Base-by-base conservation (phyloP, 2,888 invertebrate species). In the Phortica magna region DNA sequence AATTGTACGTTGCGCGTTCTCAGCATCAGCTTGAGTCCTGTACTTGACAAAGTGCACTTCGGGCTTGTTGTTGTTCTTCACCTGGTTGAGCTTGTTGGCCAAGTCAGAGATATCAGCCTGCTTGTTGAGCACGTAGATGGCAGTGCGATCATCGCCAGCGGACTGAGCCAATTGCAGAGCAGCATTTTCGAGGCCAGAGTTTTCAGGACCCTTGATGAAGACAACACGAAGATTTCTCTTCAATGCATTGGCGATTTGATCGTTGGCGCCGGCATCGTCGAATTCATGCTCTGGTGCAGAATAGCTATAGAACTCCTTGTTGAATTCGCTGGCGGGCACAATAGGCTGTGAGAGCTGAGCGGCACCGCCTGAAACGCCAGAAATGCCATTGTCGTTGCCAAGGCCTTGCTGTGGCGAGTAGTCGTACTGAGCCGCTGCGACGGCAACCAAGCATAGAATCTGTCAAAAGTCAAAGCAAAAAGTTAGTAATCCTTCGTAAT, bases 121-220 rank as follows among this genome's bases (percentile, higher is more conserved):
- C 70, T 91, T 91, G 81, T 81, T 90, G 12, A 90, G 85, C 59
- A 89, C 89, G 82, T 89, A 89, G 65, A 90, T 90, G 65, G 88
- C 89, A 1, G 91, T 91, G 75, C 85, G 90, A 73, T 91, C 89
- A 68, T 90, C 89, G 6, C 80, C 81, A 12, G 88, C 87, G 0
- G 86, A 83, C 64, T 87, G 86, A 22, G 88, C 89, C 79, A 90
- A 76, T 79, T 90, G 87, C 0, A 90, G 79, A 2, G 89, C 90
- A 14, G 90, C 89, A 70, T 89, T 85, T 55, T 90, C 89, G 61
- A 90, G 74, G 2, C 87, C 90, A 2, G 81, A 81, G 53, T 90
- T 90, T 82, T 90, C 90, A 70, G 91, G 91, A 10, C 91, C 88
- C 82, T 90, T 91, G 75, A 91, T 91, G 82, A 91, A 91, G 12